Evolutionary conservation across 2,888 invertebrate genomes (phyloP).

Genomic region (Tenthredo distinguenda): DNA sequence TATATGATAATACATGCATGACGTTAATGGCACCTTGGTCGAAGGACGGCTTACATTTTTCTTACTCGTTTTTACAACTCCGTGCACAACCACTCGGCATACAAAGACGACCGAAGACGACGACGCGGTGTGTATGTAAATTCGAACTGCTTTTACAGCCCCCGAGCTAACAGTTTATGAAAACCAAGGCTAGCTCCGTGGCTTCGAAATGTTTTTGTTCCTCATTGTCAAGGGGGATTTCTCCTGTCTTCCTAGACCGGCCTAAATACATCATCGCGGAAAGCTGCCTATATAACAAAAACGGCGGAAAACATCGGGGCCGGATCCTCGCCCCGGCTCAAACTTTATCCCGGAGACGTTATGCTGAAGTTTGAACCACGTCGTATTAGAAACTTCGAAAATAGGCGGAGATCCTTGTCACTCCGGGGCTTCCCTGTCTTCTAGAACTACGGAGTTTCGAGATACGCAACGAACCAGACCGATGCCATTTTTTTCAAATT

Average conservation of each 20-base stretch:
- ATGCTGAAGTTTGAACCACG: not conserved
- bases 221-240: conserved; percentile 30
- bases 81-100: not conserved
- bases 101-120: not conserved
- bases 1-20: conserved; percentile 39
- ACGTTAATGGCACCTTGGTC: conserved; percentile 36
- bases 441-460: not conserved
- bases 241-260: not conserved
- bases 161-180: conserved; percentile 23
- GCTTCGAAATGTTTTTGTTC: conserved; percentile 3
- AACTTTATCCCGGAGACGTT: not conserved
- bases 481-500: not conserved
- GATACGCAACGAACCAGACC: not conserved
- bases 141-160: not conserved
- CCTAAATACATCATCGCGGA: conserved; percentile 7
- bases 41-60: conserved; percentile 43
- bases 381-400: not conserved
- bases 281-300: not conserved
- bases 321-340: not conserved
- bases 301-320: not conserved
- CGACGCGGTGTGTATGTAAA: not conserved
- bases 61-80: conserved; percentile 32
- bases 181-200: not conserved
- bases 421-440: not conserved
- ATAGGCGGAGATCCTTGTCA: not conserved